A percentile compares a stretch with the other conserved stretches of the same genome.
Conservation (phyloP, 1,140 invertebrate genomes). For the Adelges cooleyi region DNA sequence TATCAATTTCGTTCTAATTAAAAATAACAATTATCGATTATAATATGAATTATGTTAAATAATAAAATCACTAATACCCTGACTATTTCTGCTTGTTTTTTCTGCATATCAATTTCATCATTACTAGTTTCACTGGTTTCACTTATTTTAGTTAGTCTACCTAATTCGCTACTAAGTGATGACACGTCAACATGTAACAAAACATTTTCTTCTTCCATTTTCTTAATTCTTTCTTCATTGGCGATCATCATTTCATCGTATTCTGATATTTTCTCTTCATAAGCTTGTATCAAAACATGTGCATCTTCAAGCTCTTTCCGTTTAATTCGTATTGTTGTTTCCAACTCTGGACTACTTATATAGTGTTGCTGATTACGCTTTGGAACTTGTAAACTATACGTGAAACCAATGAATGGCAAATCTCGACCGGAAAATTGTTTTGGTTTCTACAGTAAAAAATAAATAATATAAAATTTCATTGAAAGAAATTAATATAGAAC, state of each 20-base stretch:
- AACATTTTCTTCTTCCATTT: conserved; percentile 25
- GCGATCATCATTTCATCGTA: conserved; percentile 3
- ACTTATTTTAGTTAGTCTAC: conserved; percentile 22
- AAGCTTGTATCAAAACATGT: conserved; percentile 21
- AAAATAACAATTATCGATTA: neutral
- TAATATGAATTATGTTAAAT: neutral
- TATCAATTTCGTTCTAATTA: conserved; percentile 18
- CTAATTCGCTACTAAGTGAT: conserved; percentile 18
- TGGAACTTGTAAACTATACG: conserved; percentile 47
- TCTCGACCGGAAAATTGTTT: conserved; percentile 98
- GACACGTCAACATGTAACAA: conserved; percentile 14
- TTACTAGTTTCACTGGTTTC: conserved; percentile 8
- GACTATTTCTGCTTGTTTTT: conserved; percentile 22
- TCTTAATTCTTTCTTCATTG: conserved; percentile 17
- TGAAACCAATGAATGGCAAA: conserved; percentile 97
- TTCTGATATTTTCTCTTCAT: conserved; percentile 15
- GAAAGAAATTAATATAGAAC: neutral
- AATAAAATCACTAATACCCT: neutral
- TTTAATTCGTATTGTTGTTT: conserved; percentile 10
- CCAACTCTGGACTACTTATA: conserved; percentile 10
- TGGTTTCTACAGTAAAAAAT: conserved; percentile 58
- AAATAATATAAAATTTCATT: neutral
- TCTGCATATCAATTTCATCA: neutral
- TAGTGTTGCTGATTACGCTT: conserved; percentile 18
- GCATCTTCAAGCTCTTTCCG: conserved; percentile 21